A percentile compares a stretch with the other conserved stretches of the same genome.
phyloP scores from a whole-genome alignment of 2,888 invertebrate species.

The Acheta domesticus region DNA sequence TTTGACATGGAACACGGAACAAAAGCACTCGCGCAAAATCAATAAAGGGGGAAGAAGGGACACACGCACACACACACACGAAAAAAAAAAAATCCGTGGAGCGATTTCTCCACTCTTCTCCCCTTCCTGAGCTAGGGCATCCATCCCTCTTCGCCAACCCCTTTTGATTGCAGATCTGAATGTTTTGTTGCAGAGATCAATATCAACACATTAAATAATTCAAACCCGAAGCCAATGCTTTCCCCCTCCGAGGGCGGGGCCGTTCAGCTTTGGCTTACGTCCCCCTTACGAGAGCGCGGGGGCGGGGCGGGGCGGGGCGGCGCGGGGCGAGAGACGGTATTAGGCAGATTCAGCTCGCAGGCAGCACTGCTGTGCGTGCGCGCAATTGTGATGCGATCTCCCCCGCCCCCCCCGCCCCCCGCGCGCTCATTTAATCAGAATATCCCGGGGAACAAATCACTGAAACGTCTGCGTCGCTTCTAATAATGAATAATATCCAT shows the following conservation, averaged over 20 bases:
- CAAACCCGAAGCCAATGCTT: slow-evolving; percentile 18
- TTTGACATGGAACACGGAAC: not conserved
- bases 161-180: slow-evolving; percentile 18
- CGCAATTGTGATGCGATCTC: not conserved
- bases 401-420: not conserved
- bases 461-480: not conserved
- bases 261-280: slow-evolving; percentile 7
- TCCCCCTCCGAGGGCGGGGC: not conserved
- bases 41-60: not conserved
- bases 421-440: not conserved
- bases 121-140: not conserved
- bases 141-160: slow-evolving; percentile 18
- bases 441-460: not conserved
- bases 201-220: slow-evolving; percentile 18
- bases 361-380: not conserved
- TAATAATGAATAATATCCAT: slow-evolving; percentile 18
- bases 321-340: not conserved
- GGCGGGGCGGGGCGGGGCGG: not conserved
- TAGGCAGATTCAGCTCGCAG: not conserved
- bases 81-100: not conserved
- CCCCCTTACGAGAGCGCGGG: not conserved
- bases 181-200: slow-evolving; percentile 10
- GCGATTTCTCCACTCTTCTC: not conserved
- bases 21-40: not conserved
- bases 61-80: too few species aligned